These are phyloP conservation scores for Centrocercus urophasianus DNA, from an alignment of 2,113 vertebrate genomes.

Conservation along the genomic window DNA sequence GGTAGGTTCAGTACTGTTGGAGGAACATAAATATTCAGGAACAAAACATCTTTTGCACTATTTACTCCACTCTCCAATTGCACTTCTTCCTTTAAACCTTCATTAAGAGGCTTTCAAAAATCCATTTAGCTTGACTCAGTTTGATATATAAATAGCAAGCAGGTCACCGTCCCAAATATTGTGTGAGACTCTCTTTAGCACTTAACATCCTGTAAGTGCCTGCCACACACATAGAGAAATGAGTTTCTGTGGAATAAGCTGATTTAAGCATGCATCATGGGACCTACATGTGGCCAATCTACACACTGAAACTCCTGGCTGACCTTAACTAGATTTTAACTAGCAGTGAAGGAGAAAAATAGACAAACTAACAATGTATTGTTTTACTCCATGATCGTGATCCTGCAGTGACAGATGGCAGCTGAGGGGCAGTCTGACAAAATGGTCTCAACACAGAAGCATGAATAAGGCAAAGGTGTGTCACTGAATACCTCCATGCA, in stretches of 20 bases:
- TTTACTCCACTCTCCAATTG: not conserved
- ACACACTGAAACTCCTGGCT: not conserved
- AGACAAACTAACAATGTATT: not conserved
- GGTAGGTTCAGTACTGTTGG: not conserved
- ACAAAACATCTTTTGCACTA: not conserved
- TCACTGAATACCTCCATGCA: not conserved
- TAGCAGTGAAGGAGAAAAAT: not conserved
- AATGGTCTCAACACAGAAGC: not conserved
- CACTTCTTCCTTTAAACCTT: conserved; percentile 38
- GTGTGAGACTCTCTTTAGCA: not conserved
- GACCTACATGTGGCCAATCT: not conserved
- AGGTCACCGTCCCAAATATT: conserved; percentile 53
- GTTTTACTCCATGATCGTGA: not conserved
- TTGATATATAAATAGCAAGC: conserved; percentile 62
- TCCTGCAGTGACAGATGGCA: not conserved
- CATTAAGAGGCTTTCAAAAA: conserved; percentile 68
- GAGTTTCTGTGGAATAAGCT: not conserved
- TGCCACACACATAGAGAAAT: not conserved
- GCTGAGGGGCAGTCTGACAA: not conserved
- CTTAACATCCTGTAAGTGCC: not conserved
- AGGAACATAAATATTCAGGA: not conserved
- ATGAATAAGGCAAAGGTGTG: not conserved
- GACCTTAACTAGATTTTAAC: not conserved
- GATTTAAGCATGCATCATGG: conserved; percentile 19
- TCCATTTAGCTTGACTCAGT: conserved; percentile 59